Conservation (phyloP, 2,113 vertebrate genomes). For the Ellobius talpinus region DNA sequence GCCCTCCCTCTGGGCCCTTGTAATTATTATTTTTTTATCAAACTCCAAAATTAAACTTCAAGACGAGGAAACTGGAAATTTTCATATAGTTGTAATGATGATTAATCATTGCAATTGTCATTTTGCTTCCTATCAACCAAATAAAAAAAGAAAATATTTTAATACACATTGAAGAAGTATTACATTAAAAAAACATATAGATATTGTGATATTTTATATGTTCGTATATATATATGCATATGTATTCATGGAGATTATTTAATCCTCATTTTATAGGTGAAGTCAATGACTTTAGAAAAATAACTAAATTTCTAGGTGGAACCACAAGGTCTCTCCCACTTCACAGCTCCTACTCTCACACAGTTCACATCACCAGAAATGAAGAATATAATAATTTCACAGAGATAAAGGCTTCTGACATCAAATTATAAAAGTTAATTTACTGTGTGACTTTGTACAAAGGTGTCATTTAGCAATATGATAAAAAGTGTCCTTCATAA, state of each 20-base stretch:
- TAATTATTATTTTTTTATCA: not conserved
- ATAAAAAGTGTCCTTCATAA: slow-evolving; percentile 65
- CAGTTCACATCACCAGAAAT: slow-evolving; percentile 51
- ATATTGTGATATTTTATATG: not conserved
- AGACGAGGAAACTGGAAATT: not conserved
- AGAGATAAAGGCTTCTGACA: slow-evolving; percentile 50
- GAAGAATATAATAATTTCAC: slow-evolving; percentile 41
- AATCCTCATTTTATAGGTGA: slow-evolving; percentile 43
- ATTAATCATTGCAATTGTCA: not conserved
- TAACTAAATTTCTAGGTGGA: not conserved
- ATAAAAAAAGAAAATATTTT: slow-evolving; percentile 28
- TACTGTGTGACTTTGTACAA: slow-evolving; percentile 69
- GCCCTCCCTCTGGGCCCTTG: too few species aligned
- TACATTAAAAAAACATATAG: not conserved
- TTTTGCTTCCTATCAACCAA: not conserved
- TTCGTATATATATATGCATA: not conserved
- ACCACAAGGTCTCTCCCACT: slow-evolving; percentile 20
- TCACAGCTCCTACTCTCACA: not conserved
- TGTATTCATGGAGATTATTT: not conserved
- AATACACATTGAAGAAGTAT: not conserved
- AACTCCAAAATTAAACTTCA: slow-evolving; percentile 17
- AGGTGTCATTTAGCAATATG: slow-evolving; percentile 56
- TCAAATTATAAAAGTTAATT: slow-evolving; percentile 71
- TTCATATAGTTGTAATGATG: not conserved
- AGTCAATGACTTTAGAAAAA: slow-evolving; percentile 30